phyloP scores from a whole-genome alignment of 2,113 vertebrate genomes.

The Pao palembangensis region DNA sequence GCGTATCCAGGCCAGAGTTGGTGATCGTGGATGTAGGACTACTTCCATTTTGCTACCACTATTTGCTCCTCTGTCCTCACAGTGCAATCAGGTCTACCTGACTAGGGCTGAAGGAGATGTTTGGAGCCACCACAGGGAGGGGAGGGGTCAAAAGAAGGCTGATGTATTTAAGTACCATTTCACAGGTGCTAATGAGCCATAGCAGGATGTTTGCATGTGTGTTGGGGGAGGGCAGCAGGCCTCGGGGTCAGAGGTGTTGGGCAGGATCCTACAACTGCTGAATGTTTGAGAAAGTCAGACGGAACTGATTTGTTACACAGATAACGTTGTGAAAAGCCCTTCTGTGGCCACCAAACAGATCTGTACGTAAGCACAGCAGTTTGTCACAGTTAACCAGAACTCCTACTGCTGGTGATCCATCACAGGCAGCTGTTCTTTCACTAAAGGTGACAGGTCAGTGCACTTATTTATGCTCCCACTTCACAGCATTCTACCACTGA shows the following conservation, averaged over 20 bases:
- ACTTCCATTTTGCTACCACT: constrained; percentile 52
- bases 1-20: constrained; percentile 61
- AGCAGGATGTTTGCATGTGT: constrained; percentile 10
- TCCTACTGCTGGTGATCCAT: not conserved
- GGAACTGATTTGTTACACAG: constrained; percentile 19
- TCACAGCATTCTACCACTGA: no score
- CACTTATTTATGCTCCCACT: no score
- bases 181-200: constrained; percentile 69
- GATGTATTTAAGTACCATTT: constrained; percentile 30
- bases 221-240: constrained; percentile 26
- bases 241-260: not conserved
- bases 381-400: not conserved
- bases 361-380: no score
- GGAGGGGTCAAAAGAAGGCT: constrained; percentile 25
- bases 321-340: not conserved
- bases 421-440: no score
- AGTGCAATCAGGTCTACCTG: constrained; percentile 21
- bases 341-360: no score
- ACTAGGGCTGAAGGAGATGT: constrained; percentile 21
- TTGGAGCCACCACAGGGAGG: constrained; percentile 30
- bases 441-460: no score
- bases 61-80: constrained; percentile 17
- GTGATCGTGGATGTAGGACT: constrained; percentile 52
- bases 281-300: constrained; percentile 19
- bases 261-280: constrained; percentile 6